Conservation (phyloP, 1,140 invertebrate genomes). For the Anoplophora glabripennis region DNA sequence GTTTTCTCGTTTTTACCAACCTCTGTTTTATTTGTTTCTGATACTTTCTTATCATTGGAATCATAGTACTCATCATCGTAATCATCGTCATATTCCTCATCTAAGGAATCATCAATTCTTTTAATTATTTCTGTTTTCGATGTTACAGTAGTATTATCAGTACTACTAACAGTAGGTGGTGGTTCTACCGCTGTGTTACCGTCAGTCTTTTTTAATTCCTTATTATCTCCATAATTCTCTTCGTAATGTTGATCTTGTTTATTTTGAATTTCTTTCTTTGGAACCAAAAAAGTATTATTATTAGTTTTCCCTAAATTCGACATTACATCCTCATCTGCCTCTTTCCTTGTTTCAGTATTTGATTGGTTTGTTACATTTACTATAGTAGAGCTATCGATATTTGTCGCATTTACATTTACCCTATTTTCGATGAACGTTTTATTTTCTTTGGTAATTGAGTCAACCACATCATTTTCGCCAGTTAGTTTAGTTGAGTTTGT, state of each 20-base stretch:
- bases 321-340: constrained; percentile 8
- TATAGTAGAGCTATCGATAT: not conserved
- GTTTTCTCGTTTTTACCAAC: constrained; percentile 5
- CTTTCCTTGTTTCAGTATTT: constrained; percentile 1
- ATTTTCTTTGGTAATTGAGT: constrained; percentile 1
- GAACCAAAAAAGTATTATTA: not conserved
- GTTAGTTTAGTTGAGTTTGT: not conserved
- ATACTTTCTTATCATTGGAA: not conserved
- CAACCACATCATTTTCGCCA: constrained; percentile 1
- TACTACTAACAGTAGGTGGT: not conserved
- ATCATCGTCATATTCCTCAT: not conserved
- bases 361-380: too few relatives aligned
- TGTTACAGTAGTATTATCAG: not conserved
- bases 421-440: constrained; percentile 3
- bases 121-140: not conserved
- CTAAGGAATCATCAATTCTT: not conserved
- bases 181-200: not conserved
- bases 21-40: constrained; percentile 8
- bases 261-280: not conserved
- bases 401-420: not conserved
- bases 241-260: constrained; percentile 15
- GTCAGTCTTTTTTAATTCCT: constrained; percentile 8
- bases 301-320: not conserved
- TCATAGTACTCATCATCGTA: not conserved
- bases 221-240: constrained; percentile 21